Evolutionary conservation across 2,888 invertebrate genomes (phyloP), one percentile per base, ranked within the genome.

Genomic region (Nesidiocoris tenuis): DNA sequence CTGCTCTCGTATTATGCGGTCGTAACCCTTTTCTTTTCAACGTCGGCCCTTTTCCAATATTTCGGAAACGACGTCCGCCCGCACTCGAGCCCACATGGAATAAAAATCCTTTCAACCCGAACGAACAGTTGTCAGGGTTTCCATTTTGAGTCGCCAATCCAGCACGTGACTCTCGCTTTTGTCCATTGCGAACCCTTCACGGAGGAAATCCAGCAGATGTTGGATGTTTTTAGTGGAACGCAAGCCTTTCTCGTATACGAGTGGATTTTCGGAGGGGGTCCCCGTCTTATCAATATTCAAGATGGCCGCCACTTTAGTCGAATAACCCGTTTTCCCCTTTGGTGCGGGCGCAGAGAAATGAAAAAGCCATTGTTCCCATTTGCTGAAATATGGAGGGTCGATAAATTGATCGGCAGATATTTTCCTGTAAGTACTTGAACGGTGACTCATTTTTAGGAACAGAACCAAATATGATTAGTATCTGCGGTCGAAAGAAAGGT

Each of bases 21-120:
- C 39, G 39, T 21, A 61, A 61, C 61, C 19, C 61, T 61, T 61
- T 61, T 19, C 61, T 57, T 57, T 57, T 61, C 61, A 12, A 39
- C 39, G 39, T 39, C 39, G n/a, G n/a, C 39, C 39, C 12, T 39
- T 39, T 39, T 39, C 39, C 39, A 39, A 39, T 39, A 39, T 39
- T 39, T 39, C 39, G 39, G 39, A 39, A 39, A 39, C 39, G 12
- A 39, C 39, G 39, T 39, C 39, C 39, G 39, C 39, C 39, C 39
- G 39, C 39, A 39, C 39, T 39, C 12, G 39, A 39, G 55, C 55
- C 67, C 67, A 23, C 22, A 67, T 21, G 21, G 54, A 67, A 67
- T 67, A 67, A 22, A 55, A 56, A 3, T 39, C 39, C 12, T 39
- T 39, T 39, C 39, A 39, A 39, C 5, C 39, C 3, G 12, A 39